phyloP scores from a whole-genome alignment of 2,113 vertebrate genomes.

The Hiodon tergisus region DNA sequence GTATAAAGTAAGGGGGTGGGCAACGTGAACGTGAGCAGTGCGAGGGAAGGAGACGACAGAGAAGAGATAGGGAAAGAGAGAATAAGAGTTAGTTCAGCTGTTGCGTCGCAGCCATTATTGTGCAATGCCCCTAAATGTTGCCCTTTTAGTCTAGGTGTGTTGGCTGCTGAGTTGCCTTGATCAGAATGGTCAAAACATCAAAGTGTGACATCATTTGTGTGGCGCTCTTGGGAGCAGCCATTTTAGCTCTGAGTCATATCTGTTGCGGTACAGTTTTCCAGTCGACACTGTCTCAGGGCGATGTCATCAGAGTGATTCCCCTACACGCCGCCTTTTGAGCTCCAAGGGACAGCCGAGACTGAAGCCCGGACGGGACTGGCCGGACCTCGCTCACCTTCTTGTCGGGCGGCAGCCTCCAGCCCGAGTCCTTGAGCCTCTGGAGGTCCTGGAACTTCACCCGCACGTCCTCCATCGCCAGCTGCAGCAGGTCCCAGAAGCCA shows the following conservation, averaged over 20 bases:
- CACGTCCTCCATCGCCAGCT: conserved; percentile 93
- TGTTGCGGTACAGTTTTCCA: conserved; percentile 38
- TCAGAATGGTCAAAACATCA: background rate
- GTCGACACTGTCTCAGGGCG: conserved; percentile 36
- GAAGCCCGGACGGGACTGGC: conserved; percentile 37
- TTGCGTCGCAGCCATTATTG: background rate
- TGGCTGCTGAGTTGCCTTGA: background rate
- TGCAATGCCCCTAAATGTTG: background rate
- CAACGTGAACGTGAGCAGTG: conserved; percentile 17
- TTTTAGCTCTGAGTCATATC: conserved; percentile 24
- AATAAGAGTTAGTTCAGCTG: conserved; percentile 39
- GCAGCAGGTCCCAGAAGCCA: conserved; percentile 95
- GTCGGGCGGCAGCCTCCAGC: conserved; percentile 86
- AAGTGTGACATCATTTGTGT: conserved; percentile 2
- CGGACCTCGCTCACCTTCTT: conserved; percentile 75
- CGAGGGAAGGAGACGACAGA: conserved; percentile 28
- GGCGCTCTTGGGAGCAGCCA: conserved; percentile 1
- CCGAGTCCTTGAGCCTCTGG: conserved; percentile 88
- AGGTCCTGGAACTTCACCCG: conserved; percentile 93
- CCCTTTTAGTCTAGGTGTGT: too few species aligned
- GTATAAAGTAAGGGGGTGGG: background rate
- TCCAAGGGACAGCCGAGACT: conserved; percentile 39
- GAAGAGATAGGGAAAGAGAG: conserved; percentile 41
- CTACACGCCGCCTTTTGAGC: conserved; percentile 48
- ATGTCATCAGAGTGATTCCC: conserved; percentile 41